Percentiles rank a stretch among this genome's conserved stretches.
phyloP scores from a whole-genome alignment of 2,888 invertebrate species.

The Caenorhabditis panamensis region DNA sequence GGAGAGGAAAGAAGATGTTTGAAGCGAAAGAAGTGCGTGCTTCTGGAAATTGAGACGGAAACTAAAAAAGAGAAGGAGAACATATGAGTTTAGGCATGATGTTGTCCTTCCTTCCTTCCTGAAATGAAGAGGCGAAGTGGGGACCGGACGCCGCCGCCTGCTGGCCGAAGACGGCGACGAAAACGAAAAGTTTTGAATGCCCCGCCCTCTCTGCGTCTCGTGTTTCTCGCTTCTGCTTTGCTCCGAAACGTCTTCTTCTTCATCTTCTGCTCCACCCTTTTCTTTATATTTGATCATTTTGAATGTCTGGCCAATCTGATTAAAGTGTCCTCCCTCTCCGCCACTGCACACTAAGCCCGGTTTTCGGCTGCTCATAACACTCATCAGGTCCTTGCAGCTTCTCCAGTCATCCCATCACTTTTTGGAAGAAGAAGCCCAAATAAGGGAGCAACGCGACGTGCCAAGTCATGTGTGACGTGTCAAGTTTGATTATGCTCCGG shows the following conservation, averaged over 20 bases:
- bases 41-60: constrained; percentile 21
- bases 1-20: background rate
- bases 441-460: constrained; percentile 18
- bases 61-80: constrained; percentile 22
- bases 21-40: background rate
- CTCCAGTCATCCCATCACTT: constrained; percentile 3
- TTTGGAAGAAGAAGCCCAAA: constrained; percentile 22
- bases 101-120: constrained; percentile 33
- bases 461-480: constrained; percentile 31
- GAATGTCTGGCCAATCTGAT: constrained; percentile 58
- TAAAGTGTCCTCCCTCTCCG: constrained; percentile 36
- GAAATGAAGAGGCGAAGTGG: constrained; percentile 33
- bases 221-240: constrained; percentile 12
- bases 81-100: constrained; percentile 43
- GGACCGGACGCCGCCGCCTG: background rate
- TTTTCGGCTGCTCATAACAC: constrained; percentile 8
- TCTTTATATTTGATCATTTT: constrained; percentile 43
- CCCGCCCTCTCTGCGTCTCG: constrained; percentile 41
- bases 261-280: background rate
- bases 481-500: constrained; percentile 42
- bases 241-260: constrained; percentile 16
- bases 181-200: constrained; percentile 41
- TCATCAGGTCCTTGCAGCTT: background rate
- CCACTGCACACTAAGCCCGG: constrained; percentile 1
- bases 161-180: background rate